Base-by-base conservation (phyloP, 2,797 vertebrate genomes). In the Pseudomugil gertrudae region DNA sequence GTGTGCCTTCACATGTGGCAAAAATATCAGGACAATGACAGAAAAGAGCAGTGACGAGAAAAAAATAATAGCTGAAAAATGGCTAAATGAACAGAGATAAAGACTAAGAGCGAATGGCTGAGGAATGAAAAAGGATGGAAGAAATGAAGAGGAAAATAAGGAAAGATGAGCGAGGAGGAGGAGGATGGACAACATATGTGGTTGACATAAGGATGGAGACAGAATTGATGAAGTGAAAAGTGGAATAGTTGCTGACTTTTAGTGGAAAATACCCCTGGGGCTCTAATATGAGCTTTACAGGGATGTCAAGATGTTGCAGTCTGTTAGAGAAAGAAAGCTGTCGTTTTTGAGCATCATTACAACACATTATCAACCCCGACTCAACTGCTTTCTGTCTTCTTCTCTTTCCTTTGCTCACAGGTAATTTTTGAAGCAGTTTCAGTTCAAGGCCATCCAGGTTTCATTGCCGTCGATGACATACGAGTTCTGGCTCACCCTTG, bases 341-440 rank as follows among this genome's bases (percentile, higher is more conserved):
- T 36, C 45, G 40, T 54, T 65, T 51, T 40, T 48, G 10, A 61
- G 30, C 29, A 53, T 71, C 51, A 13, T 58, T 52, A 15, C 62
- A 35, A 40, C 21, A 7, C 26, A 14, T 32, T 17, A 63, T n/a
- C 29, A 45, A 26, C n/a, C 17, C 2, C 11, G 15, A 19, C 15
- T 4, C 14, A 59, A 9, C 53, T 50, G 57, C 10, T 50, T 15
- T 24, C 19, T 43, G 4, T 61, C 24, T 40, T 17, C 2, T 58
- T 10, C 30, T 17, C 26, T 24, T 21, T 50, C 51, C 54, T 30
- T 40, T 57, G 47, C 21, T 63, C 32, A 45, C 75, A 99, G 97
- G 96, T 98, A 62, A 99, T 98, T 90, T 97, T 99, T 83, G 97
- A 99, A 75, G 96, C 97, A 0, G 95, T 98, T 69, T 98, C 96